Evolutionary conservation across 2,797 vertebrate species (phyloP).

Genomic region (Pangasius mekongensis): DNA sequence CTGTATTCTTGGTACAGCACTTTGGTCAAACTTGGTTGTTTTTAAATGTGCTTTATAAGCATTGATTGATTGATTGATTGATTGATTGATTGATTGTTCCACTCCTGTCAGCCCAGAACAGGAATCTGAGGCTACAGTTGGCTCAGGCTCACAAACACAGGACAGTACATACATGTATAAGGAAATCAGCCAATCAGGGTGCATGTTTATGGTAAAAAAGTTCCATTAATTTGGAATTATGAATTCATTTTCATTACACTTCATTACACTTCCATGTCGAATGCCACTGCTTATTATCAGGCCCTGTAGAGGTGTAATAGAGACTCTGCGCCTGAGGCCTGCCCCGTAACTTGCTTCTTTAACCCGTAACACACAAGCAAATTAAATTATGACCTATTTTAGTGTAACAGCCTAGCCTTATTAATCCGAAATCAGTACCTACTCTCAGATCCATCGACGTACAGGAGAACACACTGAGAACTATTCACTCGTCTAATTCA

Average conservation of each 20-base stretch:
- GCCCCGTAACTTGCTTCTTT: conserved; percentile 30
- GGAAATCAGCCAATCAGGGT: background rate
- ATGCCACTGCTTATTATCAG: background rate
- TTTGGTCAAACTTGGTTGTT: too few species aligned
- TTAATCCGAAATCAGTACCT: background rate
- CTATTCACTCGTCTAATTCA: background rate
- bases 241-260: background rate
- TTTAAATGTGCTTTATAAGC: too few species aligned
- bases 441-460: background rate
- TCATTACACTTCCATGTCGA: background rate
- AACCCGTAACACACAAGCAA: background rate
- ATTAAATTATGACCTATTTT: background rate
- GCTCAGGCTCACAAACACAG: background rate
- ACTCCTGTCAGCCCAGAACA: background rate
- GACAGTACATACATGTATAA: background rate
- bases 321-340: background rate
- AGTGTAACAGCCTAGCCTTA: background rate
- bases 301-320: background rate
- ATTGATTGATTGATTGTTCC: background rate
- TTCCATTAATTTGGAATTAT: background rate
- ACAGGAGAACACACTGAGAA: background rate
- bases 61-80: too few species aligned
- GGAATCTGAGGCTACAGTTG: background rate
- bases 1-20: too few species aligned
- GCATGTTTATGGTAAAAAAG: background rate